Evolutionary conservation across 2,888 invertebrate species (phyloP).

Genomic region (Metellina segmentata): DNA sequence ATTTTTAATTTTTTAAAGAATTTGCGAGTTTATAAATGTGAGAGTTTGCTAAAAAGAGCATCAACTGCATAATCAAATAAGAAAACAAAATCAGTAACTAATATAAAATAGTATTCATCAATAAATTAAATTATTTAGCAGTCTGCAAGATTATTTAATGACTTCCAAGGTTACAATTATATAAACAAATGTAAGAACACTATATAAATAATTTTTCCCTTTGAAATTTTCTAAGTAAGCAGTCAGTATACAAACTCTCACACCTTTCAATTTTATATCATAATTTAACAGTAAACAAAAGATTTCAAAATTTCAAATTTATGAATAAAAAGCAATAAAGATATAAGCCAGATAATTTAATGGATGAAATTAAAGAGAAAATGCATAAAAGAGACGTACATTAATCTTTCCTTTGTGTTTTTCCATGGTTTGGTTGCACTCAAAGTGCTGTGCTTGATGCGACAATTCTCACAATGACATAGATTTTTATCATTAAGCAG

Average conservation of each 20-base stretch:
- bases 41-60: no score
- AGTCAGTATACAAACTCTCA: not conserved
- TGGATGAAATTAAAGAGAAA: not conserved
- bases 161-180: no score
- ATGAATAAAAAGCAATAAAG: no score
- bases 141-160: no score
- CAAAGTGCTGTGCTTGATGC: conserved; percentile 90
- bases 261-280: not conserved
- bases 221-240: not conserved
- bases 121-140: no score
- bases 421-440: conserved; percentile 94
- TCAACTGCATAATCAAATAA: no score
- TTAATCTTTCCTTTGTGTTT: conserved; percentile 88
- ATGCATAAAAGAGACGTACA: conserved; percentile 81
- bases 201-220: not conserved
- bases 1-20: no score
- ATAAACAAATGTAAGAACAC: no score
- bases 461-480: conserved; percentile 95
- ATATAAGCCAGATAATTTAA: not conserved
- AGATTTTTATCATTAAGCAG: conserved; percentile 84
- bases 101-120: no score
- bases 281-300: not conserved
- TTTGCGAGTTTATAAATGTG: no score
- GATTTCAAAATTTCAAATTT: not conserved
- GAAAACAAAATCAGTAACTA: no score